Evolutionary conservation across 1,140 invertebrate species (phyloP).

Genomic region (Ctenoplectra terminalis): DNA sequence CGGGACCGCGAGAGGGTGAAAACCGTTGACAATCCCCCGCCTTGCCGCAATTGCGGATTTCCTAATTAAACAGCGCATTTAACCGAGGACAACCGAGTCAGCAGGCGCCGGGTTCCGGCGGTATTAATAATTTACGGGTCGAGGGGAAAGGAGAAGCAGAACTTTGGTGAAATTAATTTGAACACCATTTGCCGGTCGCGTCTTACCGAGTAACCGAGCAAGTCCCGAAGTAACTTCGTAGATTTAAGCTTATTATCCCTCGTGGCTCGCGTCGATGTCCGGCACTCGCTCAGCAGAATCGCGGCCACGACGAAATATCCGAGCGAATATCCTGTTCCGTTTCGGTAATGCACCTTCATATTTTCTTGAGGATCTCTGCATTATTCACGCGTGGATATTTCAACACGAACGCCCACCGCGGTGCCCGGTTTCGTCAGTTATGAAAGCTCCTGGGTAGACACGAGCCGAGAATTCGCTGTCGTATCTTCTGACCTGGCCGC

Average conservation of each 20-base stretch:
- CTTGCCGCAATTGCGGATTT: constrained; percentile 74
- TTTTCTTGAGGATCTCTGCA: constrained; percentile 63
- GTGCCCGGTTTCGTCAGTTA: constrained; percentile 9
- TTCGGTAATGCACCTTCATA: constrained; percentile 55
- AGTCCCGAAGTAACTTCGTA: constrained; percentile 57
- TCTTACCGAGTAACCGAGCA: constrained; percentile 60
- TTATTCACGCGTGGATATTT: constrained; percentile 53
- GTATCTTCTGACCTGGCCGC: neutral
- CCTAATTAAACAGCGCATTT: constrained; percentile 76
- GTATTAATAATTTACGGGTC: constrained; percentile 74
- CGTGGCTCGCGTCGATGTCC: constrained; percentile 35
- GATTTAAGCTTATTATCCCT: constrained; percentile 50
- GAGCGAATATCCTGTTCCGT: constrained; percentile 61
- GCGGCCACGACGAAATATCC: constrained; percentile 49
- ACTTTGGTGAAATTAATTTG: constrained; percentile 76
- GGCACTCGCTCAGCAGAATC: constrained; percentile 50
- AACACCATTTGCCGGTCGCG: constrained; percentile 66
- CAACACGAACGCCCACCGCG: neutral
- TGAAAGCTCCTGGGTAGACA: constrained; percentile 9
- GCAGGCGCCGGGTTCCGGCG: constrained; percentile 51
- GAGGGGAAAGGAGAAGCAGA: constrained; percentile 9
- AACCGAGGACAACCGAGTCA: constrained; percentile 66
- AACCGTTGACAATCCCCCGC: constrained; percentile 65
- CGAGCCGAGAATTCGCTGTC: neutral
- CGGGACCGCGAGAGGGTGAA: neutral